Evolutionary conservation across 2,797 vertebrate genomes (phyloP).

Genomic region (Okamejei kenojei): DNA sequence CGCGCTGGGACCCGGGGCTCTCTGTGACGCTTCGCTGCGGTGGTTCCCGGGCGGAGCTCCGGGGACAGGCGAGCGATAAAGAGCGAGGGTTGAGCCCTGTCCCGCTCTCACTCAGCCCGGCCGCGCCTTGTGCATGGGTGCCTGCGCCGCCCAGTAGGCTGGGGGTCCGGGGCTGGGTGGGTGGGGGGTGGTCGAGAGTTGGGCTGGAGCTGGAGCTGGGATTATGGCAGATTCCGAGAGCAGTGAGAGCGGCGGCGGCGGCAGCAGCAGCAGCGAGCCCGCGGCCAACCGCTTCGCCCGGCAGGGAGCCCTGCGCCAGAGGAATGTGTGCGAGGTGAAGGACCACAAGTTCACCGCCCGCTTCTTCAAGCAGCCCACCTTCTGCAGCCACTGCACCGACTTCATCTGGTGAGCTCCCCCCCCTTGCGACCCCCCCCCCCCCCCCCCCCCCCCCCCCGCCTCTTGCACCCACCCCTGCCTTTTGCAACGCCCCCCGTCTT

Average conservation of each 20-base stretch:
- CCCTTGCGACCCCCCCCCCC: background rate
- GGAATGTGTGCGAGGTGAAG: constrained; percentile 79
- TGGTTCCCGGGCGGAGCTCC: constrained; percentile 22
- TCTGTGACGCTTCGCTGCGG: constrained; percentile 29
- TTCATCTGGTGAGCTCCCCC: constrained; percentile 38
- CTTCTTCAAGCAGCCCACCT: constrained; percentile 85
- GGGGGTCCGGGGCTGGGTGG: background rate
- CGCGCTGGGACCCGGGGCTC: background rate
- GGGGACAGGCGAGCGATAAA: background rate
- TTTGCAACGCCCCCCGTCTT: too few species aligned
- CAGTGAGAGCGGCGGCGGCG: background rate
- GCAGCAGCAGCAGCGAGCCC: constrained; percentile 51
- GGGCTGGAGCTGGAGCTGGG: background rate
- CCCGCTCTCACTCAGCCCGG: background rate
- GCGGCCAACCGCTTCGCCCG: constrained; percentile 73
- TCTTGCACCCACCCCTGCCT: too few species aligned
- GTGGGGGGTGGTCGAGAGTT: too few species aligned
- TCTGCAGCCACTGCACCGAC: constrained; percentile 55
- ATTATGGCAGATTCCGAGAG: constrained; percentile 15
- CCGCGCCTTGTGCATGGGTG: background rate
- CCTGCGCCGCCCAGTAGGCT: background rate
- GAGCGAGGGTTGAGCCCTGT: background rate
- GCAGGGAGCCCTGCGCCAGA: constrained; percentile 76
- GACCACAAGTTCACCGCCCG: constrained; percentile 76
- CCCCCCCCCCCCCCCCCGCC: too few species aligned